phyloP scores from a whole-genome alignment of 2,113 vertebrate genomes.

The Suncus etruscus region DNA sequence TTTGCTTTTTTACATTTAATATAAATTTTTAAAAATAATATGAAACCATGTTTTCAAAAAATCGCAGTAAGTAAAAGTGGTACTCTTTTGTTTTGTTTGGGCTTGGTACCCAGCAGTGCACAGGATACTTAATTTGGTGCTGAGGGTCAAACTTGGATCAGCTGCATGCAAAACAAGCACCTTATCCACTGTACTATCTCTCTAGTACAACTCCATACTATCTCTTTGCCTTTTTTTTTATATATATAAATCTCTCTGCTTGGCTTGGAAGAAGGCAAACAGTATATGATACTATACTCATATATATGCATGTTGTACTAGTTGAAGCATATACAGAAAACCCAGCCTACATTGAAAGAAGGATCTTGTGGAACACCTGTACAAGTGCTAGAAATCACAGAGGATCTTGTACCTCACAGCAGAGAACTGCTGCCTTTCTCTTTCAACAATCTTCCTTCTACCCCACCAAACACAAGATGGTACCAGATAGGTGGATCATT shows the following conservation, averaged over 20 bases:
- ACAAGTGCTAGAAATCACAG: background rate
- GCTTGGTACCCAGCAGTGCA: too few species aligned
- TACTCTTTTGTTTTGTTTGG: too few species aligned
- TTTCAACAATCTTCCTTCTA: background rate
- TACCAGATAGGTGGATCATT: background rate
- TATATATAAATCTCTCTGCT: background rate
- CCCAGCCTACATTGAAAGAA: background rate
- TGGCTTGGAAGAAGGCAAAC: slow-evolving; percentile 13
- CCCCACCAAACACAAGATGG: background rate
- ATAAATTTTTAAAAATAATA: background rate
- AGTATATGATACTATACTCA: background rate
- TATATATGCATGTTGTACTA: background rate
- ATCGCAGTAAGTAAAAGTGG: background rate
- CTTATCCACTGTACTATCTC: too few species aligned
- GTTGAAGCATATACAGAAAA: background rate
- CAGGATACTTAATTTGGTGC: too few species aligned
- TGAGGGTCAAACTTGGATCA: too few species aligned
- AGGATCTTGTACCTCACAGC: background rate
- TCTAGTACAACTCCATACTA: too few species aligned
- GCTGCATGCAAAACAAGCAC: too few species aligned
- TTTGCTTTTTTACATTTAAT: background rate
- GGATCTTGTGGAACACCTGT: background rate
- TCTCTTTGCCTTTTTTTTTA: background rate
- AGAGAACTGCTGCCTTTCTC: background rate
- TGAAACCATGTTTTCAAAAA: background rate